These are phyloP conservation scores for Amblyopsis rosae DNA, from an alignment of 2,113 vertebrate species.

Conservation along the genomic window DNA sequence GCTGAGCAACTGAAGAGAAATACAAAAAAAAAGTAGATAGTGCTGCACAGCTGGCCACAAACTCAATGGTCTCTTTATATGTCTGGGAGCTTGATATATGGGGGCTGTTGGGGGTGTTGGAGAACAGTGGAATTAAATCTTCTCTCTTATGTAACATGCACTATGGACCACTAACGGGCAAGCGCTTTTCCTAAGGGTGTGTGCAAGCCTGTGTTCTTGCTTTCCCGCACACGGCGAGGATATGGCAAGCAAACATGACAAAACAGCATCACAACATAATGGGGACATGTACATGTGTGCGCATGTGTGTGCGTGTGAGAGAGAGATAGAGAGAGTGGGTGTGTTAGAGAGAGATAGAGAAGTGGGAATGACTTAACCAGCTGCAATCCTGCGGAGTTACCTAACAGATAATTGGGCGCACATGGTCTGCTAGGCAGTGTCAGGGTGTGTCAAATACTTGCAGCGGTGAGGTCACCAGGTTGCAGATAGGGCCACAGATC, in stretches of 20 bases:
- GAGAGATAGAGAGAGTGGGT: neutral
- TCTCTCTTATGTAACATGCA: slow-evolving; percentile 53
- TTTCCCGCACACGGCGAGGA: slow-evolving; percentile 12
- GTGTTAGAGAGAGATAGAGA: neutral
- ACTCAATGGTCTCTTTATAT: slow-evolving; percentile 11
- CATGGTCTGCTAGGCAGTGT: slow-evolving; percentile 46
- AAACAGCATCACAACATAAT: slow-evolving; percentile 27
- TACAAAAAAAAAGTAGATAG: slow-evolving; percentile 9
- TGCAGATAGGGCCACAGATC: slow-evolving; percentile 28
- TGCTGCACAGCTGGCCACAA: neutral
- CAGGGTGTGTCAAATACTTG: slow-evolving; percentile 35
- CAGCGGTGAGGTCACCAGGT: slow-evolving; percentile 37
- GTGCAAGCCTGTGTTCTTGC: slow-evolving; percentile 1
- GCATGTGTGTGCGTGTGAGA: neutral
- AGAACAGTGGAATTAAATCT: slow-evolving; percentile 35
- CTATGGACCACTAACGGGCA: slow-evolving; percentile 39
- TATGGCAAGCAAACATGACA: slow-evolving; percentile 34
- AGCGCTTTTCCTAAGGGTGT: slow-evolving; percentile 18
- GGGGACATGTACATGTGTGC: slow-evolving; percentile 1
- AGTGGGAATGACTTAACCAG: slow-evolving; percentile 59
- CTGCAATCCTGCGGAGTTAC: slow-evolving; percentile 55
- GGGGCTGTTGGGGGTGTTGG: slow-evolving; percentile 17
- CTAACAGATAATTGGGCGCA: slow-evolving; percentile 73
- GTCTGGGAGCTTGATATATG: slow-evolving; percentile 2
- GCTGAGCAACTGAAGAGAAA: neutral